These are phyloP conservation scores for Anolis sagrei DNA, from an alignment of 2,113 vertebrate genomes.

Conservation along the genomic window DNA sequence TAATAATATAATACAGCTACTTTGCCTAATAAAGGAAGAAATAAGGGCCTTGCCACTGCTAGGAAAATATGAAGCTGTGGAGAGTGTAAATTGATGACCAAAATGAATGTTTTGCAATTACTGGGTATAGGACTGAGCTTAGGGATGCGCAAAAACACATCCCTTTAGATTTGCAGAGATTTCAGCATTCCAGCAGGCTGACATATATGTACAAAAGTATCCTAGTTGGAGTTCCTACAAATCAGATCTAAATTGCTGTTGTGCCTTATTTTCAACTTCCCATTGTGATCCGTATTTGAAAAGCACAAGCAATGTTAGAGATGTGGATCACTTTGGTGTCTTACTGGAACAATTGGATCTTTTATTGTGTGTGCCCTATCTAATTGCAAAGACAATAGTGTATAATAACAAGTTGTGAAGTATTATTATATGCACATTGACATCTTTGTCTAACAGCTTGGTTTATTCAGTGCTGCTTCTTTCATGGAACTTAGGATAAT, in stretches of 20 bases:
- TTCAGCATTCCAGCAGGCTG: not conserved
- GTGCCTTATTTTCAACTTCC: not conserved
- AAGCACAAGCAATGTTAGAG: not conserved
- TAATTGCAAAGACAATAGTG: not conserved
- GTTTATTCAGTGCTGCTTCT: not conserved
- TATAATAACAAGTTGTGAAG: not conserved
- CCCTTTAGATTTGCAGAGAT: not conserved
- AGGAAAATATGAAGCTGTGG: not conserved
- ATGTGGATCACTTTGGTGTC: not conserved
- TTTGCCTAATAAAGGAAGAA: not conserved
- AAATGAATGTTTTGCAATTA: conserved; percentile 8
- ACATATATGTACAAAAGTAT: not conserved
- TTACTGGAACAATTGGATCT: not conserved
- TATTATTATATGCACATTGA: not conserved
- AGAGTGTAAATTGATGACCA: not conserved
- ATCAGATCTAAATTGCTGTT: not conserved
- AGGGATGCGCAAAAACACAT: not conserved
- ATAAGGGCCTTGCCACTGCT: not conserved
- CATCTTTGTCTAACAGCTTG: not conserved
- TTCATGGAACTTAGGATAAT: not conserved
- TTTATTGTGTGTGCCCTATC: not conserved
- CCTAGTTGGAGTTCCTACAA: not conserved
- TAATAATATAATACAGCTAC: not conserved
- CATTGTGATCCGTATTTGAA: not conserved
- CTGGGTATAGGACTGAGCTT: not conserved